These are phyloP conservation scores for Xylocopa sonorina DNA, from an alignment of 1,140 invertebrate genomes.

Conservation along the genomic window DNA sequence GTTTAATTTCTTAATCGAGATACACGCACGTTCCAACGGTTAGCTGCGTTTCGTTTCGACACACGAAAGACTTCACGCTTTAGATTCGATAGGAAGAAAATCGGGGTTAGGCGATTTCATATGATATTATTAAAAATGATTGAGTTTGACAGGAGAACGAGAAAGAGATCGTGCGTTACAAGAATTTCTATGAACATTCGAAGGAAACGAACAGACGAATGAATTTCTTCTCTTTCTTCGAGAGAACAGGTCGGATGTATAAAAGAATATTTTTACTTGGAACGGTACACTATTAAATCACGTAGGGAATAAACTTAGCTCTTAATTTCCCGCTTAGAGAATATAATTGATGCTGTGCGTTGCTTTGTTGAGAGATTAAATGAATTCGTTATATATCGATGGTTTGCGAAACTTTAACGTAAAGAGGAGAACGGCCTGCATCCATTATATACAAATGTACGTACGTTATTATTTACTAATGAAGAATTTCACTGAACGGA, in stretches of 20 bases:
- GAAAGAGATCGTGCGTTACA: background rate
- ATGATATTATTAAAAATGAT: slow-evolving; percentile 14
- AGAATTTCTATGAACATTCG: background rate
- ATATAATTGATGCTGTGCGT: slow-evolving; percentile 33
- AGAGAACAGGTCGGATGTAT: slow-evolving; percentile 35
- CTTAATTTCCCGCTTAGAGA: slow-evolving; percentile 38
- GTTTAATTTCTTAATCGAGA: slow-evolving; percentile 7
- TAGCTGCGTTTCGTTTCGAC: background rate
- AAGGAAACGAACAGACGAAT: slow-evolving; percentile 13
- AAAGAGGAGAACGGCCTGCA: slow-evolving; percentile 35
- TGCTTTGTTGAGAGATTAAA: slow-evolving; percentile 53
- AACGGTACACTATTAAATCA: background rate
- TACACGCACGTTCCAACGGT: background rate
- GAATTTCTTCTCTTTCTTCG: too few relatives aligned
- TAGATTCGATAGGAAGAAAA: too few relatives aligned
- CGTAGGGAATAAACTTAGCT: slow-evolving; percentile 22
- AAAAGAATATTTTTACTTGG: slow-evolving; percentile 56
- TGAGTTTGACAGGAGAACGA: slow-evolving; percentile 4
- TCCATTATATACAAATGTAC: slow-evolving; percentile 61
- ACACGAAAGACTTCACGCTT: background rate
- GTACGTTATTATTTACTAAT: slow-evolving; percentile 73
- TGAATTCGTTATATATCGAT: slow-evolving; percentile 59
- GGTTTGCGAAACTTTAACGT: slow-evolving; percentile 45
- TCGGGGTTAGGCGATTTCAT: background rate
- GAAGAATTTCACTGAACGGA: slow-evolving; percentile 61